phyloP scores from a whole-genome alignment of 2,113 vertebrate genomes.

The Turnix velox region DNA sequence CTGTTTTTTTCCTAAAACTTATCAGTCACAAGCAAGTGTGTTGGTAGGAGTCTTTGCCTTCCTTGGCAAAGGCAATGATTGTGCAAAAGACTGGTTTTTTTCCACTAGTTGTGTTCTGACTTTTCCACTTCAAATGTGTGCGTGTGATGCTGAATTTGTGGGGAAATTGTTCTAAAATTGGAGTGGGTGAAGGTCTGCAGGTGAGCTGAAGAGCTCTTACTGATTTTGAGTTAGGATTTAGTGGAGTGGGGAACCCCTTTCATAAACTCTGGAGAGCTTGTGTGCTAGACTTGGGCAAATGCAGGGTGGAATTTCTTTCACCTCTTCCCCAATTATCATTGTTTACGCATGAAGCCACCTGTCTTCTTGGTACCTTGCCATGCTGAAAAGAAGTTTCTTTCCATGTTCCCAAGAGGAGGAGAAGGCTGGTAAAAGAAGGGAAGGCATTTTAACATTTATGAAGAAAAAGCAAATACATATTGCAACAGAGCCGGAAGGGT shows the following conservation, averaged over 20 bases:
- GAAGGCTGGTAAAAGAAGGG: background rate
- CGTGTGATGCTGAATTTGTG: background rate
- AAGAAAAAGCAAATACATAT: slow-evolving; percentile 50
- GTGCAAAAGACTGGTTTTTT: background rate
- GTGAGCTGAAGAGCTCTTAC: background rate
- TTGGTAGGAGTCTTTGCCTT: background rate
- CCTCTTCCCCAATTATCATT: slow-evolving; percentile 35
- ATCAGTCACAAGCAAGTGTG: background rate
- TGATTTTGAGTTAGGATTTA: background rate
- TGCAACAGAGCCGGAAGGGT: slow-evolving; percentile 45
- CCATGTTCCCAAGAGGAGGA: slow-evolving; percentile 14
- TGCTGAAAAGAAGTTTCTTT: background rate
- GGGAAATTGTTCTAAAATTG: background rate
- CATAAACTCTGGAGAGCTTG: background rate
- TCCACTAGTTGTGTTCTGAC: background rate
- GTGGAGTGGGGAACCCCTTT: background rate
- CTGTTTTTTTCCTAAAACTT: background rate
- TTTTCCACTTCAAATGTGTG: background rate
- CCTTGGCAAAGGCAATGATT: background rate
- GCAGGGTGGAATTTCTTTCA: slow-evolving; percentile 54
- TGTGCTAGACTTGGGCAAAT: slow-evolving; percentile 7
- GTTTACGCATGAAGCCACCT: slow-evolving; percentile 57
- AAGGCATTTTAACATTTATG: slow-evolving; percentile 32
- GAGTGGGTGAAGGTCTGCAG: background rate
- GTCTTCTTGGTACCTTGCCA: slow-evolving; percentile 56